Base-by-base conservation (phyloP, 2,888 invertebrate species). In the Diachrysia chrysitis region DNA sequence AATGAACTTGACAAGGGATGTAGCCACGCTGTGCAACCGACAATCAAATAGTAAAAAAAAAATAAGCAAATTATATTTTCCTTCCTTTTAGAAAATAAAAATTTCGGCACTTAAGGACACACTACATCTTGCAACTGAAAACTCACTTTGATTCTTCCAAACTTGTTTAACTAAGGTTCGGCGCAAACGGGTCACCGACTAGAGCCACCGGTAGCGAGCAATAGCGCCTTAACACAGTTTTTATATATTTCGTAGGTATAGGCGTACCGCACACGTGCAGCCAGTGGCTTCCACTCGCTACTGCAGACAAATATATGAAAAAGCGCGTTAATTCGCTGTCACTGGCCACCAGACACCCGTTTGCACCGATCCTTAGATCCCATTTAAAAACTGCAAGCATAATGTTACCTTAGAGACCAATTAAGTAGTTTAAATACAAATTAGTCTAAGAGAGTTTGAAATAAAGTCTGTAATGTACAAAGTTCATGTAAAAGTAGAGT, bases 81-180 rank as follows among this genome's bases (percentile, higher is more conserved):
- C 37, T 37, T 14, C 4, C 14, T 25, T 29, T 29, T 0, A 7
- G 7, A 37, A 16, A 37, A 37, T 37, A 16, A 1, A 3, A 12
- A 48, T 1, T 19, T 17, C 7, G 1, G 7, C 48, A 19, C 48
- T 7, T 48, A n/a, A 14, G 19, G 19, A 48, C 48, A 48, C 10
- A 5, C 0, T 14, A 25, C 12, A 23, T 60, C 21, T 58, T n/a
- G 0, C 0, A 54, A 61, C 42, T 35, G 4, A n/a, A 17, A 6
- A 29, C 17, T 14, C 17, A 66, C 25, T 60, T 23, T 2, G 19
- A 0, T 23, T 73, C 29, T 23, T n/a, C 14, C 23, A 19, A 12
- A 69, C 21, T 35, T 35, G 57, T 21, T 37, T 14, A 42, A 37
- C n/a, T n/a, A n/a, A n/a, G n/a, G n/a, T n/a, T n/a, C n/a, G n/a